These are phyloP conservation scores for Embiotoca jacksoni DNA, from an alignment of 2,113 vertebrate species.

Conservation along the genomic window DNA sequence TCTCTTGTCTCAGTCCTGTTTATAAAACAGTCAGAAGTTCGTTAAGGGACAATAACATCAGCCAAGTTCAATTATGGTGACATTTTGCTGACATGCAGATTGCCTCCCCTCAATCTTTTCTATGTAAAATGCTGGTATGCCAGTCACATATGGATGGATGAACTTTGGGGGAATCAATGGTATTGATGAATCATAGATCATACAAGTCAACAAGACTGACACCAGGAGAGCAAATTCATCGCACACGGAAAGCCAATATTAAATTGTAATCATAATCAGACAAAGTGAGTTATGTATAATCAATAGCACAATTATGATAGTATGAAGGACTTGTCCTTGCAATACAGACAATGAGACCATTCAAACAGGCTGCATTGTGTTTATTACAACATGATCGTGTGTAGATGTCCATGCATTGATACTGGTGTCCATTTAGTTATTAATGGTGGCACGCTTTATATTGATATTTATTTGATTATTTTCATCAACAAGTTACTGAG, in stretches of 20 bases:
- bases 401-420: conserved; percentile 22
- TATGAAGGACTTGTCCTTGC: conserved; percentile 78
- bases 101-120: conserved; percentile 82
- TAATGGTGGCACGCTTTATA: not conserved
- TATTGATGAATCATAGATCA: conserved; percentile 89
- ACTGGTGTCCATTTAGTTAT: conserved; percentile 29
- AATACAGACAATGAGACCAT: conserved; percentile 56
- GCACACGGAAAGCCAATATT: conserved; percentile 87
- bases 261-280: conserved; percentile 94
- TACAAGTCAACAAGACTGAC: conserved; percentile 90
- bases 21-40: conserved; percentile 82
- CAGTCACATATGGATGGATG: conserved; percentile 92
- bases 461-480: not conserved
- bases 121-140: conserved; percentile 89
- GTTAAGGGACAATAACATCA: conserved; percentile 82
- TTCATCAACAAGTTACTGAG: not conserved
- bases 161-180: conserved; percentile 90
- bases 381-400: conserved; percentile 34
- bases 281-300: conserved; percentile 94
- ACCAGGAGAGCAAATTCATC: conserved; percentile 89
- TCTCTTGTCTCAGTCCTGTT: conserved; percentile 77
- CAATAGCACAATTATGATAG: conserved; percentile 92
- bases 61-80: conserved; percentile 81
- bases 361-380: conserved; percentile 75
- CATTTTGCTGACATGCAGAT: conserved; percentile 86